Conservation (phyloP, 2,113 vertebrate species). For the Ascaphus truei region DNA sequence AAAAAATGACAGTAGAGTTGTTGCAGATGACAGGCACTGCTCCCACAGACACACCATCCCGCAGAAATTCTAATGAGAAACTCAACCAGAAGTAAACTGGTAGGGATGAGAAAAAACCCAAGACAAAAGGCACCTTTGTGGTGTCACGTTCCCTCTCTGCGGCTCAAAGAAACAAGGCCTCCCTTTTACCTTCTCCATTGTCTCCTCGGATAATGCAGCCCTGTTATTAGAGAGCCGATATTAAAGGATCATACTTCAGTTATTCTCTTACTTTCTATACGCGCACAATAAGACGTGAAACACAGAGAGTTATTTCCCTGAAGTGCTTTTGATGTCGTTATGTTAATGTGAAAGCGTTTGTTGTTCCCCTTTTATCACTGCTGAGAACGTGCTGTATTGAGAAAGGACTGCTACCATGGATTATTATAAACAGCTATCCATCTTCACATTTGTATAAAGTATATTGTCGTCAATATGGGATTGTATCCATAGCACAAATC, state of each 20-base stretch:
- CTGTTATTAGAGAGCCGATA: constrained; percentile 20
- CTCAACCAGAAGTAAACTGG: background rate
- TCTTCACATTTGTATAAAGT: too few relatives aligned
- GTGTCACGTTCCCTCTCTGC: background rate
- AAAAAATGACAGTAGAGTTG: background rate
- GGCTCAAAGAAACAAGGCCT: background rate
- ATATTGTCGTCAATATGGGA: too few relatives aligned
- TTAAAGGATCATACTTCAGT: constrained; percentile 20
- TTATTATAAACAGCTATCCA: too few relatives aligned
- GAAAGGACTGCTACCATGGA: too few relatives aligned
- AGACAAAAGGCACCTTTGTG: constrained; percentile 25
- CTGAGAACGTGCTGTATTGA: too few relatives aligned
- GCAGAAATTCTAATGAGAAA: background rate
- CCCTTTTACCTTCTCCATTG: constrained; percentile 4
- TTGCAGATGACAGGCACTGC: background rate
- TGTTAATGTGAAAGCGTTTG: background rate
- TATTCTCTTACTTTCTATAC: background rate
- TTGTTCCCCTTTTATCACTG: too few relatives aligned
- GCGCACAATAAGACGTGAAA: constrained; percentile 24
- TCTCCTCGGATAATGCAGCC: background rate
- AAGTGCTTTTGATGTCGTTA: background rate
- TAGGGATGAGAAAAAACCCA: constrained; percentile 18
- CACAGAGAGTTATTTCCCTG: background rate
- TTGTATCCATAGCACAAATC: too few relatives aligned
- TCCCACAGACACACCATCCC: background rate